Percentiles rank a stretch among this genome's conserved stretches.
phyloP scores from a whole-genome alignment of 2,888 invertebrate genomes.

The Aleiodes testaceus region DNA sequence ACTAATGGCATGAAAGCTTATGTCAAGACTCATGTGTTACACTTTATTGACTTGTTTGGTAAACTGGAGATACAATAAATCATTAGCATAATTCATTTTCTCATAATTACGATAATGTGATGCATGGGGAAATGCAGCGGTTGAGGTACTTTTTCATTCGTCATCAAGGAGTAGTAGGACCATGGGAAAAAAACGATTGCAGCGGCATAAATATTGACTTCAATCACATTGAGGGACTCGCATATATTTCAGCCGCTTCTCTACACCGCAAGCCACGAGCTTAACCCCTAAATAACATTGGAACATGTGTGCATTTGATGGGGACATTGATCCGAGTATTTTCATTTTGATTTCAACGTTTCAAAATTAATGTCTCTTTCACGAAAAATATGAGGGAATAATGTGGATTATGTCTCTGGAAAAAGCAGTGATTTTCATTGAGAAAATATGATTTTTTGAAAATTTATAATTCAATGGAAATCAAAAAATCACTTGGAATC shows the following conservation, averaged over 20 bases:
- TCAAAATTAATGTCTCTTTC: slow-evolving; percentile 28
- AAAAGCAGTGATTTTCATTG: no score
- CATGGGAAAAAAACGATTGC: slow-evolving; percentile 11
- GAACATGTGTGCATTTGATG: no score
- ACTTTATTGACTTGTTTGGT: slow-evolving; percentile 28
- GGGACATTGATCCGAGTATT: no score
- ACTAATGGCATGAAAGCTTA: slow-evolving; percentile 51
- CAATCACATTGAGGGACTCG: slow-evolving; percentile 60
- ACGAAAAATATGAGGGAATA: slow-evolving; percentile 59
- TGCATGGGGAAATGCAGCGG: no score
- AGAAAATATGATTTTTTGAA: slow-evolving; percentile 48
- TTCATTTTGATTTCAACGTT: background rate
- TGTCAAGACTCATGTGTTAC: slow-evolving; percentile 48
- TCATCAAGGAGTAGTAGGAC: no score
- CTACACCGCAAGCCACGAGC: slow-evolving; percentile 28
- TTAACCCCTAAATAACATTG: no score
- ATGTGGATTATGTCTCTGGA: no score
- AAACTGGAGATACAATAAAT: background rate
- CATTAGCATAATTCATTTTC: background rate
- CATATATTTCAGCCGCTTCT: slow-evolving; percentile 35
- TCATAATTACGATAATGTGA: no score
- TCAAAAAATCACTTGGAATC: slow-evolving; percentile 47
- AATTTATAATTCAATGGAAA: slow-evolving; percentile 62
- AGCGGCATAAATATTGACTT: slow-evolving; percentile 66
- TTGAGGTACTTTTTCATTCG: no score